Percentiles rank a stretch among this genome's conserved stretches.
phyloP scores from a whole-genome alignment of 1,140 invertebrate genomes.

The Globodera rostochiensis region DNA sequence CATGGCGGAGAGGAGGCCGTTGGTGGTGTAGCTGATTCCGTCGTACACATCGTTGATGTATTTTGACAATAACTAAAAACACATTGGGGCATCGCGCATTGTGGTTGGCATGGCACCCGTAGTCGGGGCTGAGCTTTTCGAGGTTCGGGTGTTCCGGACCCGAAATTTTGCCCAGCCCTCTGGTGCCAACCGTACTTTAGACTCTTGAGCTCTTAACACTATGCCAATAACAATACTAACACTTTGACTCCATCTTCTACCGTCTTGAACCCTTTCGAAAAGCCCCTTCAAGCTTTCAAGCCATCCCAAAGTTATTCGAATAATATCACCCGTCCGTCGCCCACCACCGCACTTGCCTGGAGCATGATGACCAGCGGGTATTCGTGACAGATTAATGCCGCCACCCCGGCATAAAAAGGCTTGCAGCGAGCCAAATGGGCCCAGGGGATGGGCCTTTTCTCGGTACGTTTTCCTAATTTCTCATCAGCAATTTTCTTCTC shows the following conservation, averaged over 20 bases:
- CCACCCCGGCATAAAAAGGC: slow-evolving; percentile 59
- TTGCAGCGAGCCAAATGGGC: slow-evolving; percentile 44
- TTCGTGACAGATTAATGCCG: slow-evolving; percentile 62
- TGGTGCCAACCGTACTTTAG: too few species aligned
- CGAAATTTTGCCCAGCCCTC: too few species aligned
- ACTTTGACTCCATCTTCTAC: too few species aligned
- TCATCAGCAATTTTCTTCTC: slow-evolving; percentile 62
- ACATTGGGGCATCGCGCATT: slow-evolving; percentile 5
- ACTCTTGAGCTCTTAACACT: too few species aligned
- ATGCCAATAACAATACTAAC: too few species aligned
- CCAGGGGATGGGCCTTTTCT: slow-evolving; percentile 56
- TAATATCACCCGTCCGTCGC: not conserved
- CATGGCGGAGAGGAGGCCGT: slow-evolving; percentile 59
- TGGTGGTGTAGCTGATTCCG: slow-evolving; percentile 52
- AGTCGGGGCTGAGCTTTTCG: too few species aligned
- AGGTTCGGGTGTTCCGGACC: too few species aligned
- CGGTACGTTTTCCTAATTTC: slow-evolving; percentile 57
- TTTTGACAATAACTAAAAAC: slow-evolving; percentile 59
- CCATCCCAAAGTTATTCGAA: too few species aligned
- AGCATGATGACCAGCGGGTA: slow-evolving; percentile 65
- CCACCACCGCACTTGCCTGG: slow-evolving; percentile 41
- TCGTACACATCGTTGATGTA: slow-evolving; percentile 61
- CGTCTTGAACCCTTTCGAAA: too few species aligned
- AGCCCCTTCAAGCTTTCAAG: too few species aligned
- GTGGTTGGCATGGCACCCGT: slow-evolving; percentile 9